These are phyloP conservation scores for Pyrocoelia pectoralis DNA, from an alignment of 2,888 invertebrate genomes.

Conservation along the genomic window DNA sequence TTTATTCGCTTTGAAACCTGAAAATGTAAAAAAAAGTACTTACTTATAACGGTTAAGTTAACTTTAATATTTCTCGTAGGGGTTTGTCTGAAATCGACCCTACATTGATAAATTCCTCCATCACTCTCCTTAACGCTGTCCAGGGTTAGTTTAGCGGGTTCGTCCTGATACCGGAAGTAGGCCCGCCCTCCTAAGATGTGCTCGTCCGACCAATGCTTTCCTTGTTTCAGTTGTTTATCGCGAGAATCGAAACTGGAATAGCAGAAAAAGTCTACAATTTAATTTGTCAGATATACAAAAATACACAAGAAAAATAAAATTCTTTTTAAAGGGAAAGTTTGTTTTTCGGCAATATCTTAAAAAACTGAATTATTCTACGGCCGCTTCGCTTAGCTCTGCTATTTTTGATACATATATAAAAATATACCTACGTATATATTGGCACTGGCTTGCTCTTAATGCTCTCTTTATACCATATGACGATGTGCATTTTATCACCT, in stretches of 20 bases:
- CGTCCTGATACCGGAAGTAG: constrained; percentile 77
- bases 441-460: constrained; percentile 61
- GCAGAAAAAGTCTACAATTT: constrained; percentile 10
- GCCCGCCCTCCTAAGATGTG: constrained; percentile 77
- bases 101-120: constrained; percentile 84
- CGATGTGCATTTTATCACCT: constrained; percentile 68
- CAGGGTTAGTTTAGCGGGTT: constrained; percentile 78
- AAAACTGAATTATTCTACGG: not conserved
- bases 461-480: constrained; percentile 71
- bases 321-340: constrained; percentile 1
- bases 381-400: not conserved
- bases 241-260: constrained; percentile 75
- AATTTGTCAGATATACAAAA: constrained; percentile 9
- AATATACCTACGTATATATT: constrained; percentile 66
- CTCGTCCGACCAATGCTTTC: constrained; percentile 84
- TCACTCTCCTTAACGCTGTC: constrained; percentile 78
- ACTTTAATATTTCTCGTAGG: constrained; percentile 88
- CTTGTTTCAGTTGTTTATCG: constrained; percentile 75
- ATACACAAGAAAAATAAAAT: constrained; percentile 2
- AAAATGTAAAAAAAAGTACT: constrained; percentile 61
- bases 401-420: constrained; percentile 1
- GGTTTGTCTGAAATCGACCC: constrained; percentile 90
- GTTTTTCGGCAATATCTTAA: constrained; percentile 3
- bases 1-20: not conserved
- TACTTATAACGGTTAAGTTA: constrained; percentile 89